Conservation (phyloP, 2,888 invertebrate species). For the Ochropleura plecta region DNA sequence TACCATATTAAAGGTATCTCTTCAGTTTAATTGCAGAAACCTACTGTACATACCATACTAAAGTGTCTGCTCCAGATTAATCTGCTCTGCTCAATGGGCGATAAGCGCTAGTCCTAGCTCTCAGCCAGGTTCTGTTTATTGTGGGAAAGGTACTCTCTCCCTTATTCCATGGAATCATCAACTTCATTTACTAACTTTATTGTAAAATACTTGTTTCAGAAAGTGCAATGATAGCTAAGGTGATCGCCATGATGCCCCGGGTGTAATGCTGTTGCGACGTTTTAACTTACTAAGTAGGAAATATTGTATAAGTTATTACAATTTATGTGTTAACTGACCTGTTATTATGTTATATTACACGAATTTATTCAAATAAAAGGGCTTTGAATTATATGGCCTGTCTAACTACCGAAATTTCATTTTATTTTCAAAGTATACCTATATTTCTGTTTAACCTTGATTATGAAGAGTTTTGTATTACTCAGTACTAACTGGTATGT, state of each 20-base stretch:
- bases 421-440: too few species aligned
- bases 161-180: background rate
- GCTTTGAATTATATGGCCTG: too few species aligned
- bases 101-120: background rate
- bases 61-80: background rate
- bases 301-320: slow-evolving; percentile 45
- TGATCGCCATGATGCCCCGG: slow-evolving; percentile 16
- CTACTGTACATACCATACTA: background rate
- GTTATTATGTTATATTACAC: slow-evolving; percentile 48
- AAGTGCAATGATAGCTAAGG: slow-evolving; percentile 81
- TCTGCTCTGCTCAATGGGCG: background rate
- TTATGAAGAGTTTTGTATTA: too few species aligned
- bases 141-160: too few species aligned
- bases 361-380: slow-evolving; percentile 21
- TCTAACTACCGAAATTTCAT: too few species aligned
- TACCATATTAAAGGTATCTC: background rate
- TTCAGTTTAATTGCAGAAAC: background rate
- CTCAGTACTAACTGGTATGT: too few species aligned
- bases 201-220: slow-evolving; percentile 79
- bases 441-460: too few species aligned
- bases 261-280: slow-evolving; percentile 6
- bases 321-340: slow-evolving; percentile 22
- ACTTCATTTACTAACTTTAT: background rate
- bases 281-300: slow-evolving; percentile 8
- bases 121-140: background rate